Conservation (phyloP, 2,888 invertebrate species). For the Teleogryllus oceanicus region DNA sequence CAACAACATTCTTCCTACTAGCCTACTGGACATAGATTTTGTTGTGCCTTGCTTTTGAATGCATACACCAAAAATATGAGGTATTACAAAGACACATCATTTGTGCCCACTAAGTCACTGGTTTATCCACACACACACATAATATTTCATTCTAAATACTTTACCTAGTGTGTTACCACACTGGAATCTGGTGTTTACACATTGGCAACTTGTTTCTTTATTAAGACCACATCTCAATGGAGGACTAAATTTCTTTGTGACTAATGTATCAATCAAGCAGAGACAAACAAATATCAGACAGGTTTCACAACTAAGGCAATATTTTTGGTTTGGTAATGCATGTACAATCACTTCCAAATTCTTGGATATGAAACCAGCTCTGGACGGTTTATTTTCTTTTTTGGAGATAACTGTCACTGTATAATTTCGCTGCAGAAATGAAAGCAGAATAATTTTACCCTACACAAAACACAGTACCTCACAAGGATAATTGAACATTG, state of each 20-base stretch:
- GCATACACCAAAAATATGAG: conserved; percentile 29
- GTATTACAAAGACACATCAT: conserved; percentile 29
- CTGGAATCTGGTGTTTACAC: conserved; percentile 31
- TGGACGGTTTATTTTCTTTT: conserved; percentile 30
- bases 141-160: conserved; percentile 28
- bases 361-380: conserved; percentile 25
- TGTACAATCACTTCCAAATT: conserved; percentile 4
- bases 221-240: conserved; percentile 6
- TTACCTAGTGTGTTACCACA: conserved; percentile 25
- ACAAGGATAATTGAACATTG: no score
- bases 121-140: conserved; percentile 26
- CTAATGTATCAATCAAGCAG: conserved; percentile 22
- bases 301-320: conserved; percentile 19
- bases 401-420: not conserved
- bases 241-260: conserved; percentile 25
- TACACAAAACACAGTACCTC: no score
- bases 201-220: conserved; percentile 26
- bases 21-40: conserved; percentile 29
- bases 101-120: conserved; percentile 24
- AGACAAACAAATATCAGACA: conserved; percentile 27
- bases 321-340: conserved; percentile 18
- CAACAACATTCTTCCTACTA: conserved; percentile 25
- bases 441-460: no score
- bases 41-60: conserved; percentile 31
- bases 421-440: no score